Evolutionary conservation across 2,797 vertebrate species (phyloP).

Genomic region (Scarus forsteni): DNA sequence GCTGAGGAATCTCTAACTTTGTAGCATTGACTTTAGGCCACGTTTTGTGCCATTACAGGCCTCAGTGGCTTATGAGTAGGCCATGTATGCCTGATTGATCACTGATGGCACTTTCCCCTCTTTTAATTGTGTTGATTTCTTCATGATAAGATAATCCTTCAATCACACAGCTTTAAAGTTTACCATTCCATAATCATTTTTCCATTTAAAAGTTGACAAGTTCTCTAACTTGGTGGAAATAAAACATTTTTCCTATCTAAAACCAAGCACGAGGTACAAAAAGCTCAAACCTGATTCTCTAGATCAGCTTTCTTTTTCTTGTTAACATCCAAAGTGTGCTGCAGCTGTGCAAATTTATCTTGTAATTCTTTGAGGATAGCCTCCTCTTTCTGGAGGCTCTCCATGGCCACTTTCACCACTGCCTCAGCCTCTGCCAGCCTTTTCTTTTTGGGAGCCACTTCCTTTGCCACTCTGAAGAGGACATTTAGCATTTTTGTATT

Average conservation of each 20-base stretch:
- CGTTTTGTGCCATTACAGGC: not conserved
- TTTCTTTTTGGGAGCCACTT: constrained; percentile 91
- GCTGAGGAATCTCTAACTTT: not conserved
- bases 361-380: constrained; percentile 89
- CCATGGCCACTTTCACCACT: constrained; percentile 87
- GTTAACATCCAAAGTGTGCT: constrained; percentile 86
- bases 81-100: not conserved
- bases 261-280: not conserved
- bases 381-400: constrained; percentile 88
- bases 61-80: not conserved
- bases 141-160: too few relatives aligned
- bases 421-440: constrained; percentile 88
- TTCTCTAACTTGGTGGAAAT: too few relatives aligned
- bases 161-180: too few relatives aligned
- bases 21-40: not conserved
- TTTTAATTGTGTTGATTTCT: not conserved
- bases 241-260: not conserved
- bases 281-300: constrained; percentile 87
- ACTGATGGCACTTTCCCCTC: too few relatives aligned
- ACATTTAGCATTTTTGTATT: constrained; percentile 5
- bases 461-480: constrained; percentile 87
- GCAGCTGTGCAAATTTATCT: constrained; percentile 87
- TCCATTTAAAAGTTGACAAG: too few relatives aligned
- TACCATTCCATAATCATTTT: too few relatives aligned
- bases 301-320: constrained; percentile 90